Evolutionary conservation across 2,888 invertebrate species (phyloP), one percentile per base, ranked within the genome.

Genomic region (Pristionchus entomophagus): DNA sequence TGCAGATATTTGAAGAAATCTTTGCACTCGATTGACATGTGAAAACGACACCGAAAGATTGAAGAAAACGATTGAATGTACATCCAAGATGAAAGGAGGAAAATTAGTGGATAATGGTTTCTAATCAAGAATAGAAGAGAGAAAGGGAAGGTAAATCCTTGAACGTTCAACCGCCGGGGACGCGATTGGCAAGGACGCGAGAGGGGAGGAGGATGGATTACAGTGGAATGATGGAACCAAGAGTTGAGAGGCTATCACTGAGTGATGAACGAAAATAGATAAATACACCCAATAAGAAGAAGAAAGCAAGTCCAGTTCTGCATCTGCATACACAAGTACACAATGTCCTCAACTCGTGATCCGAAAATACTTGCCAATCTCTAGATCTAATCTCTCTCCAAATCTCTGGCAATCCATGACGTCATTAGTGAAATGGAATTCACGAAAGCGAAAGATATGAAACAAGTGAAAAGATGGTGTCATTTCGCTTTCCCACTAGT

Each of bases 151-250:
- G 4, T 19, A 4, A 35, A 65, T 65, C 65, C 65, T 65, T 65
- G 65, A 65, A 35, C 65, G 35, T 65, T 65, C 65, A 65, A 65
- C 35, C 65, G 8, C 0, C 65, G 32, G 65, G 35, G 65, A 65
- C 35, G 65, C 32, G 65, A 65, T 22, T 14, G 65, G 65, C 65
- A 65, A 65, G 65, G 59, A n/a, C n/a, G n/a, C n/a, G n/a, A n/a
- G n/a, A n/a, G n/a, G n/a, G n/a, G n/a, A n/a, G n/a, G n/a, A 19
- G 19, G 62, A 62, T 65, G 35, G 65, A 65, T 65, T 65, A 65
- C 65, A 65, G 35, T 22, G 35, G 29, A 62, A 17, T 32, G 62
- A 35, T 65, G 65, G 65, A 65, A 65, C 65, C 65, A 65, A 65
- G 35, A 35, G 65, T 59, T n/a, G 35, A 19, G 26, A 59, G 8